Base-by-base conservation (phyloP, 2,888 invertebrate species). In the Rhagonycha fulva region DNA sequence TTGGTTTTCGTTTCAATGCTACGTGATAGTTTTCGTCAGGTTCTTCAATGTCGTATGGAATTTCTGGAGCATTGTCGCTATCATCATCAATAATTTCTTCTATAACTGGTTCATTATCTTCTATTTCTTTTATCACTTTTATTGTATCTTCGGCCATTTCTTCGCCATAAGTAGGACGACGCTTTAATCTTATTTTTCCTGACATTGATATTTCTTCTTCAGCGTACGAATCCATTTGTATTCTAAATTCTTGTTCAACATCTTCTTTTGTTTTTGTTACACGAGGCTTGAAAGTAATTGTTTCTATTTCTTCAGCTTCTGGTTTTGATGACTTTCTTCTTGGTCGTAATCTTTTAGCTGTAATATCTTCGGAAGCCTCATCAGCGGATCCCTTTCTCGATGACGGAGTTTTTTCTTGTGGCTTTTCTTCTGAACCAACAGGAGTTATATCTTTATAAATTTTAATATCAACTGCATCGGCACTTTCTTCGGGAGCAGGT, bases 191-290 rank as follows among this genome's bases (percentile, higher is more conserved):
- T 0, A 96, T 93, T 87, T 94, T 95, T 75, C 95, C 94, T 3
- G 94, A 93, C 93, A 96, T 94, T 9, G 95, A 94, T 81, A 96
- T 94, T 88, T 96, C 95, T 89, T 96, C 96, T 88, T 95, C 96
- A 61, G 95, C 95, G 85, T 96, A 96, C 0, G 94, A 94, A 87
- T 96, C 94, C 77, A 96, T 88, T 11, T 94, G 94, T 80, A 96
- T 95, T 87, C 94, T 95, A 85, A 96, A 96, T 88, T 96, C 96
- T 88, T 96, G 96, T 84, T 96, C 96, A 12, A 96, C 94, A 83
- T 95, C 94, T 89, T 96, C 95, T 87, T 94, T 94, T 0, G 94
- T 94, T 89, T 93, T 95, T 0, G 92, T 93, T 5, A 89, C 87
- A 87, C 92, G 93, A 11, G 95, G 94, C 82, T 94, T 92, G 87